Evolutionary conservation across 2,797 vertebrate genomes (phyloP).

Genomic region (Triplophysa yarkandensis): DNA sequence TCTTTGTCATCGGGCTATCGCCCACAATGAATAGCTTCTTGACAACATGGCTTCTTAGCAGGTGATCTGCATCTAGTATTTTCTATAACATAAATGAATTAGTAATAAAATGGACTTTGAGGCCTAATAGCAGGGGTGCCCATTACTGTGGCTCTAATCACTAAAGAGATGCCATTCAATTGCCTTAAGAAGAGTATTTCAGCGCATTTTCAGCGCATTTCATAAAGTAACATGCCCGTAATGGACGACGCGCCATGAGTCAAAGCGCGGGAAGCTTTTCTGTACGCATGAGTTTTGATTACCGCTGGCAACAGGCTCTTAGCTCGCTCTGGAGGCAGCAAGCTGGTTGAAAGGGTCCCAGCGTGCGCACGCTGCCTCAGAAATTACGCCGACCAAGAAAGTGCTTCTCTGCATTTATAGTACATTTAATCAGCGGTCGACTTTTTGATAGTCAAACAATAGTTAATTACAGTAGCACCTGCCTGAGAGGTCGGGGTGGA

Average conservation of each 20-base stretch:
- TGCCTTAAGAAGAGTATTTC: constrained; percentile 96
- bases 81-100: constrained; percentile 99
- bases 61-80: constrained; percentile 93
- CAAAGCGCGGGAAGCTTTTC: constrained; percentile 89
- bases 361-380: constrained; percentile 96
- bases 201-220: constrained; percentile 91
- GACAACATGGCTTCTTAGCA: constrained; percentile 97
- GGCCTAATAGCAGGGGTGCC: constrained; percentile 91
- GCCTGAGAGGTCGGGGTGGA: constrained; percentile 90
- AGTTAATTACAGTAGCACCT: constrained; percentile 99
- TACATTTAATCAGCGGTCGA: constrained; percentile 93
- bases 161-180: constrained; percentile 99
- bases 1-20: constrained; percentile 79
- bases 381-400: constrained; percentile 91
- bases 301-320: constrained; percentile 98
- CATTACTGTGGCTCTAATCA: constrained; percentile 98
- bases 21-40: constrained; percentile 91
- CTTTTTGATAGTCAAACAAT: constrained; percentile 99
- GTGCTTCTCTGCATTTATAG: constrained; percentile 85
- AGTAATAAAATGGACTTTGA: constrained; percentile 98
- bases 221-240: constrained; percentile 98
- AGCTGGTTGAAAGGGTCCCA: constrained; percentile 93
- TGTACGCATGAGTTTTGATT: constrained; percentile 98
- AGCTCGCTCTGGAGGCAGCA: constrained; percentile 90
- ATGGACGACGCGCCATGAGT: constrained; percentile 99